Evolutionary conservation across 2,113 vertebrate genomes (phyloP), one percentile per base, ranked within the genome.

Genomic region (Strix aluco): DNA sequence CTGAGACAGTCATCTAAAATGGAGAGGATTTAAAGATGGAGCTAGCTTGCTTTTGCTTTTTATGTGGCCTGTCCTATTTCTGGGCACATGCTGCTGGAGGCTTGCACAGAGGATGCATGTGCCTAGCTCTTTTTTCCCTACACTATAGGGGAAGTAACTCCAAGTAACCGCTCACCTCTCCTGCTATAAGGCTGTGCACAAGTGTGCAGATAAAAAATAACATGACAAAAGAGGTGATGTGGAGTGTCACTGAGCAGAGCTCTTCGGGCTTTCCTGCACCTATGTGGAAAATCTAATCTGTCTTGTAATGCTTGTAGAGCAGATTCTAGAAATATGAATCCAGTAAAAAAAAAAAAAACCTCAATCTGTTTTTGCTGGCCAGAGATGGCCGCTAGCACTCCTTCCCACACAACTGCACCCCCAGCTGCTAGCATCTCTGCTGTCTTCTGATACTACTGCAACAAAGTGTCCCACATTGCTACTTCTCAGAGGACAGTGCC

Each of bases 21-120:
- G n/a, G 81, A 78, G 77, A 36, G 74, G 15, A 42, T 46, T 55
- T 7, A 71, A 84, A 65, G 55, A 47, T 81, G 73, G 57, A 81
- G 52, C 42, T 85, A 15, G 66, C 62, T 69, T 85, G 79, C 65
- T 73, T 73, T 86, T 73, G 49, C 63, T 95, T 91, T 93, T 86
- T 78, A 23, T 42, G 49, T 67, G 52, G 61, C 66, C 80, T 90
- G 15, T 69, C 61, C 49, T 91, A 36, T 80, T 92, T 92, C 91
- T 87, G 77, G n/a, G 49, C 34, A 87, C 1, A 1, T 42, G 52
- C 70, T 87, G 57, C 78, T 6, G 13, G 44, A 84, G 38, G 47
- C 34, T 72, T 52, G 40, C 58, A 55, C 59, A 47, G 47, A 86
- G 70, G 6, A 16, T 73, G 46, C 11, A 4, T 47, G 72, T 88